These are phyloP conservation scores for Hydrotaea diabolus DNA, from an alignment of 2,888 invertebrate genomes.

Conservation along the genomic window DNA sequence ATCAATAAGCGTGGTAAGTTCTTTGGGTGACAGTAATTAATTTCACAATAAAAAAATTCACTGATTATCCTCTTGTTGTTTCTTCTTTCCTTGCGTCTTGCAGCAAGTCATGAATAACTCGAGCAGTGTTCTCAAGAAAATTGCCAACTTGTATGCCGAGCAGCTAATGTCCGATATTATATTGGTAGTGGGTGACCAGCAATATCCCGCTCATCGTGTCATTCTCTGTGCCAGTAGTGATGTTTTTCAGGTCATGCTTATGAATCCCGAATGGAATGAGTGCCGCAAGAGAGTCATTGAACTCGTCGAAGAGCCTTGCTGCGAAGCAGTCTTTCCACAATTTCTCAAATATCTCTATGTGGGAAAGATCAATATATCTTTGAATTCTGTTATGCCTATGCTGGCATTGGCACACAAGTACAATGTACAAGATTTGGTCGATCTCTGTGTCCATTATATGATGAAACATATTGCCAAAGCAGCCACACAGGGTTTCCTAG, in stretches of 20 bases:
- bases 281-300: slow-evolving; percentile 91
- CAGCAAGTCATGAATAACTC: slow-evolving; percentile 91
- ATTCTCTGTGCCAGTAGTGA: slow-evolving; percentile 97
- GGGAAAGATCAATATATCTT: slow-evolving; percentile 92
- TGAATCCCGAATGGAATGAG: slow-evolving; percentile 96
- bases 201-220: slow-evolving; percentile 93
- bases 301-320: slow-evolving; percentile 92
- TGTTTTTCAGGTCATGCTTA: slow-evolving; percentile 98
- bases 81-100: neutral
- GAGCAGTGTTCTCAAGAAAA: slow-evolving; percentile 89
- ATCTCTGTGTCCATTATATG: slow-evolving; percentile 93
- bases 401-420: slow-evolving; percentile 96
- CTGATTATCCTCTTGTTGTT: neutral
- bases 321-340: slow-evolving; percentile 91
- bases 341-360: slow-evolving; percentile 94
- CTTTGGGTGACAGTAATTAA: no score
- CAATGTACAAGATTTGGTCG: slow-evolving; percentile 93
- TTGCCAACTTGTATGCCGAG: slow-evolving; percentile 91
- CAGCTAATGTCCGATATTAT: slow-evolving; percentile 94
- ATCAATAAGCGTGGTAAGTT: slow-evolving; percentile 65
- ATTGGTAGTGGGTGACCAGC: slow-evolving; percentile 89
- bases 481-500: slow-evolving; percentile 89
- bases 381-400: slow-evolving; percentile 92
- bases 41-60: no score
- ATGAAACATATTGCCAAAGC: slow-evolving; percentile 92